phyloP scores from a whole-genome alignment of 2,113 vertebrate genomes.

The Chroicocephalus ridibundus region DNA sequence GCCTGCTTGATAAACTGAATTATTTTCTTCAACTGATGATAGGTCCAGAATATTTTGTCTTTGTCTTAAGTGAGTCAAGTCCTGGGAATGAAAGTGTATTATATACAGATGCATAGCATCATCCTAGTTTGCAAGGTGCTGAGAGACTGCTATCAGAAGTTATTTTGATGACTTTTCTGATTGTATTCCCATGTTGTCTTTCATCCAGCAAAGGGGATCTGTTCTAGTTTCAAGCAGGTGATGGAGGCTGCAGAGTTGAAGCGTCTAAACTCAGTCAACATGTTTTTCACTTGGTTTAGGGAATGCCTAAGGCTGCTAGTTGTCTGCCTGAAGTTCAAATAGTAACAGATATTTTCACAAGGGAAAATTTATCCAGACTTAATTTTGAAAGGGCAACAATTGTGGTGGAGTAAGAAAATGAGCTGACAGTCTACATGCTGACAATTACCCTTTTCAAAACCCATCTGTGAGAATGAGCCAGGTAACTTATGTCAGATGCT shows the following conservation, averaged over 20 bases:
- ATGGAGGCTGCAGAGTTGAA: background rate
- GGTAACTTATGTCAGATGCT: background rate
- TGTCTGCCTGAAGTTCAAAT: background rate
- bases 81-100: background rate
- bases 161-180: background rate
- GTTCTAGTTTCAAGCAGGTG: background rate
- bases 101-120: background rate
- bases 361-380: background rate
- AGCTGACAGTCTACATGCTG: background rate
- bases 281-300: background rate
- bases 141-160: background rate
- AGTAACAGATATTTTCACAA: background rate
- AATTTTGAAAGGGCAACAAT: background rate
- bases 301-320: background rate
- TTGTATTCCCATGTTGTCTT: background rate
- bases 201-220: background rate
- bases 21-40: background rate
- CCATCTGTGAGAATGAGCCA: background rate
- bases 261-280: background rate
- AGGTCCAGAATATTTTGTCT: background rate
- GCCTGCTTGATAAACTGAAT: background rate
- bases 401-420: background rate
- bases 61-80: background rate
- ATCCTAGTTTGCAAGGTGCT: background rate
- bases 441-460: background rate